Conservation (phyloP, 2,888 invertebrate genomes). For the Xestia c-nigrum region DNA sequence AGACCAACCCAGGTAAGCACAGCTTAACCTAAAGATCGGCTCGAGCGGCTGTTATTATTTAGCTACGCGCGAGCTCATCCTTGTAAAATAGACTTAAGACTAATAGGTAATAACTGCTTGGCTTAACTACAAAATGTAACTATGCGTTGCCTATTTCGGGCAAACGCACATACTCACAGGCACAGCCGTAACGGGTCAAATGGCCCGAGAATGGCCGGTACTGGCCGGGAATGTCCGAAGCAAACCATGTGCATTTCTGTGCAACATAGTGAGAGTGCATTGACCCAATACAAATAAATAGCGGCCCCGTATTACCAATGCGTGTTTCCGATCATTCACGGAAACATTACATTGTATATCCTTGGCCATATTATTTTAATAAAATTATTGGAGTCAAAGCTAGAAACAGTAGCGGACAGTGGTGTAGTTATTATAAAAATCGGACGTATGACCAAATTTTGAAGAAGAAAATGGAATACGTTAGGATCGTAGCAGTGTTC, state of each 20-base stretch:
- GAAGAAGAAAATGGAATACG: too few species aligned
- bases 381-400: constrained; percentile 21
- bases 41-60: too few species aligned
- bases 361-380: constrained; percentile 26
- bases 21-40: too few species aligned
- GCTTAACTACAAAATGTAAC: constrained; percentile 29
- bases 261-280: constrained; percentile 79
- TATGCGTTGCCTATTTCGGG: constrained; percentile 51
- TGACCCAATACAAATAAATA: constrained; percentile 84
- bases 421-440: not conserved
- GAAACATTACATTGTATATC: constrained; percentile 70
- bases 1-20: too few species aligned
- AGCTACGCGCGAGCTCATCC: too few species aligned
- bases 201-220: constrained; percentile 47
- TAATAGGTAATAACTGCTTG: constrained; percentile 13
- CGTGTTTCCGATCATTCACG: constrained; percentile 82
- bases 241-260: constrained; percentile 65
- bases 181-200: constrained; percentile 69
- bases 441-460: too few species aligned
- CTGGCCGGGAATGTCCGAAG: constrained; percentile 45
- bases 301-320: constrained; percentile 70
- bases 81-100: constrained; percentile 1
- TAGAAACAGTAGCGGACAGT: not conserved
- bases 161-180: constrained; percentile 32
- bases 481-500: not conserved